Conservation (phyloP, 1,140 invertebrate genomes). For the Zaprionus taronus region DNA sequence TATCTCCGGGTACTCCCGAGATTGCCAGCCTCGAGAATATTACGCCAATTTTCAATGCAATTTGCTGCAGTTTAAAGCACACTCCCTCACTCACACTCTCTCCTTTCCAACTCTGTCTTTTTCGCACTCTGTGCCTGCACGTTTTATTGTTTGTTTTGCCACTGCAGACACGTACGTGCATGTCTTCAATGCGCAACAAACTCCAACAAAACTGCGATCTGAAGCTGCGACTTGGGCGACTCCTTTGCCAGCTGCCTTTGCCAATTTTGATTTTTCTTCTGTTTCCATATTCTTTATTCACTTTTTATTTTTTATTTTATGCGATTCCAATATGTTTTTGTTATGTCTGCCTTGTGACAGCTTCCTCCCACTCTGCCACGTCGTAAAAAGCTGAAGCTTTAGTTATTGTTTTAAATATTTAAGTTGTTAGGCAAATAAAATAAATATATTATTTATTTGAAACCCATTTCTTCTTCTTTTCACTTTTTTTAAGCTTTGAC, state of each 20-base stretch:
- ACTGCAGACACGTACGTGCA: slow-evolving; percentile 32
- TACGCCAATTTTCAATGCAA: slow-evolving; percentile 41
- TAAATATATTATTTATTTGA: too few species aligned
- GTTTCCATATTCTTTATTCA: neutral
- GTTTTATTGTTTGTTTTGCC: slow-evolving; percentile 43
- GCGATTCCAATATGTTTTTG: slow-evolving; percentile 9
- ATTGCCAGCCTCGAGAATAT: slow-evolving; percentile 18
- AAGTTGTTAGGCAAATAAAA: neutral
- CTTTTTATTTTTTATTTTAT: slow-evolving; percentile 14
- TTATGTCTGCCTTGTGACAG: neutral
- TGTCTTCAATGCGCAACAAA: slow-evolving; percentile 15
- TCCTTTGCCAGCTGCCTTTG: slow-evolving; percentile 1
- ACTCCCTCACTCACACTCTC: slow-evolving; percentile 6
- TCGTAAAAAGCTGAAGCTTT: neutral
- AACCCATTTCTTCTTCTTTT: neutral
- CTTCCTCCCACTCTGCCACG: neutral
- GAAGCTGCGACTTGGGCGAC: slow-evolving; percentile 7
- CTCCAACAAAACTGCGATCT: slow-evolving; percentile 26
- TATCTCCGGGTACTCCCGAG: neutral
- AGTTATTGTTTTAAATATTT: neutral
- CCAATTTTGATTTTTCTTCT: slow-evolving; percentile 16
- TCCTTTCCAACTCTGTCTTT: neutral
- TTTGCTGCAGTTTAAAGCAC: slow-evolving; percentile 37
- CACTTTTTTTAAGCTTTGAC: neutral
- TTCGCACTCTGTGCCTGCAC: slow-evolving; percentile 9